Base-by-base conservation (phyloP, 2,888 invertebrate genomes). In the Acanthosepion pharaonis region DNA sequence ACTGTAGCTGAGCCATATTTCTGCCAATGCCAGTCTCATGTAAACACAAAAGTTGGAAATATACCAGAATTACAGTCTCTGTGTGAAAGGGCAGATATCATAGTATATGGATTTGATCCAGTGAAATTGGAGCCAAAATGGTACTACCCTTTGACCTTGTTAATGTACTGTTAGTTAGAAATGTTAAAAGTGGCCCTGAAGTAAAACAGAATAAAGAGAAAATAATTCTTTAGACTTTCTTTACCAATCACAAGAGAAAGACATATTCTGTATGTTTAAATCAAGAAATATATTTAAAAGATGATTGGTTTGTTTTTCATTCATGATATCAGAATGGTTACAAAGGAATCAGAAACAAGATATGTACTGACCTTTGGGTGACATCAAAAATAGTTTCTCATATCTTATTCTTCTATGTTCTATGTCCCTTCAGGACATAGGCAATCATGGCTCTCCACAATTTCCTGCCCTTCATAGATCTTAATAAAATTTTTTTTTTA, bases 1-100 rank as follows among this genome's bases (percentile, higher is more conserved):
- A 64, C 25, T 64, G 64, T 78, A 78, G 11, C 78, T 78, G 78
- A 78, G 78, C 78, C 78, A 78, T 78, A 33, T n/a, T 78, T 78
- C 78, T 78, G 78, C 78, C 78, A 78, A 78, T 78, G 78, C 78
- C 78, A 78, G n/a, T 78, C 78, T 78, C n/a, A 78, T 78, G 78
- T 78, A 78, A 78, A 78, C 78, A 78, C n/a, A 78, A 78, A 78
- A 78, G n/a, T 78, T 78, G 78, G 78, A 78, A n/a, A 15, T 5
- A 0, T 33, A 6, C 78, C 78, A 78, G 78, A 78, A 78, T 78
- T 78, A n/a, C 11, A 78, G 78, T 78, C n/a, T 78, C 78, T 33
- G 78, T 33, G 78, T 78, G 78, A 78, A 78, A 78, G 78, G 78
- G 78, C 78, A 78, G n/a, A 78, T 78, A 78, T 78, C 78, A 78